Conservation (phyloP, 2,797 vertebrate genomes). For the Falco naumanni region DNA sequence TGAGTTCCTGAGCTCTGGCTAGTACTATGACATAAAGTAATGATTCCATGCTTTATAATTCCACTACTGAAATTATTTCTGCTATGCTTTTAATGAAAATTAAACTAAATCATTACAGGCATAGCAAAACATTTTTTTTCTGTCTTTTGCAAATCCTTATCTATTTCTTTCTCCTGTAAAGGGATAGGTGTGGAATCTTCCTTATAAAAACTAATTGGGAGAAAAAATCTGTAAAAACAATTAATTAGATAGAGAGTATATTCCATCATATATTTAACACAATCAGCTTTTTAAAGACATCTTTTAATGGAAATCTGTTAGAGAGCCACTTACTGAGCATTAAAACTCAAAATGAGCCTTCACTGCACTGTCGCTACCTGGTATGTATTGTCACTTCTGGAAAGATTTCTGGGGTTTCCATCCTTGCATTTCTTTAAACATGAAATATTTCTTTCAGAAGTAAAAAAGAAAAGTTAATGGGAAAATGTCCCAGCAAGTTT, state of each 20-base stretch:
- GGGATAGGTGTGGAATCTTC: neutral
- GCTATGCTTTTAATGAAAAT: neutral
- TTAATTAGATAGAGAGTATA: neutral
- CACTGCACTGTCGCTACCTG: neutral
- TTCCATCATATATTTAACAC: neutral
- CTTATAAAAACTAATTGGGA: neutral
- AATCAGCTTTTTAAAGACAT: neutral
- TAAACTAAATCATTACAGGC: neutral
- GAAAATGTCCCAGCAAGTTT: neutral
- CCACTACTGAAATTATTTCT: neutral
- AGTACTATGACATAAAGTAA: neutral
- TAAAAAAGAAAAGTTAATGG: neutral
- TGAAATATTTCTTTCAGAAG: neutral
- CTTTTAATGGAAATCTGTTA: neutral
- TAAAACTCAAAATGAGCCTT: neutral
- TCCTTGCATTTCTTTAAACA: neutral
- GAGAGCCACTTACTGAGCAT: neutral
- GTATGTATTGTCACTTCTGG: neutral
- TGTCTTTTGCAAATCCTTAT: neutral
- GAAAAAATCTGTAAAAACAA: neutral
- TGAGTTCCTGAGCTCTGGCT: neutral
- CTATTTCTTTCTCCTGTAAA: neutral
- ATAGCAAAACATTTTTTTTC: neutral
- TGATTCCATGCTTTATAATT: neutral
- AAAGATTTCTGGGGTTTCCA: neutral